Evolutionary conservation across 1,140 invertebrate genomes (phyloP).

Genomic region (Zaprionus capensis): DNA sequence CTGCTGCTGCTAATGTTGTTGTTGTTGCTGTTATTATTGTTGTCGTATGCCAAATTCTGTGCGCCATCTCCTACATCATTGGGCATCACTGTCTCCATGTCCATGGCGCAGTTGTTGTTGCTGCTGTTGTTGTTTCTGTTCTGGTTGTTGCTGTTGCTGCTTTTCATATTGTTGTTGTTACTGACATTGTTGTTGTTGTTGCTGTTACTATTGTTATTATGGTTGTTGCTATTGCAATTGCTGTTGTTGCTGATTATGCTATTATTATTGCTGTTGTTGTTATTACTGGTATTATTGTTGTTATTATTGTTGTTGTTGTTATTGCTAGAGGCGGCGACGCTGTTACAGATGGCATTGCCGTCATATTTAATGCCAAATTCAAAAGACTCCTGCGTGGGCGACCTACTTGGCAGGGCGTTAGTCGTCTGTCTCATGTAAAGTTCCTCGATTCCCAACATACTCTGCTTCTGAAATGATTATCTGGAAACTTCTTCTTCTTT

Average conservation of each 20-base stretch:
- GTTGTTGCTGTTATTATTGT: slow-evolving; percentile 23
- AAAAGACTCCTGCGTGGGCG: slow-evolving; percentile 61
- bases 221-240: slow-evolving; percentile 18
- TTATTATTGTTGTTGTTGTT: slow-evolving; percentile 15
- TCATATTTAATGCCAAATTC: slow-evolving; percentile 60
- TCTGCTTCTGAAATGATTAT: background rate
- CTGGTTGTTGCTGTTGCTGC: slow-evolving; percentile 30
- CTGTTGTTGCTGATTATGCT: slow-evolving; percentile 21
- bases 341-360: slow-evolving; percentile 25
- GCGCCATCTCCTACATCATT: slow-evolving; percentile 48
- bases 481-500: background rate
- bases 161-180: slow-evolving; percentile 13
- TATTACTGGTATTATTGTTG: slow-evolving; percentile 20
- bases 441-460: slow-evolving; percentile 63
- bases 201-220: slow-evolving; percentile 18
- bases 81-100: slow-evolving; percentile 29
- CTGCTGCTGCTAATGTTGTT: slow-evolving; percentile 33
- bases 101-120: slow-evolving; percentile 12
- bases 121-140: slow-evolving; percentile 30
- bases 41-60: slow-evolving; percentile 64
- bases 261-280: slow-evolving; percentile 29
- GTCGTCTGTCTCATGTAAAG: slow-evolving; percentile 57
- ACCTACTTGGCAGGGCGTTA: slow-evolving; percentile 49
- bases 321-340: slow-evolving; percentile 24
- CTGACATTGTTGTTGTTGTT: slow-evolving; percentile 28